Conservation (phyloP, 1,140 invertebrate genomes). For the Drosophila jambulina region DNA sequence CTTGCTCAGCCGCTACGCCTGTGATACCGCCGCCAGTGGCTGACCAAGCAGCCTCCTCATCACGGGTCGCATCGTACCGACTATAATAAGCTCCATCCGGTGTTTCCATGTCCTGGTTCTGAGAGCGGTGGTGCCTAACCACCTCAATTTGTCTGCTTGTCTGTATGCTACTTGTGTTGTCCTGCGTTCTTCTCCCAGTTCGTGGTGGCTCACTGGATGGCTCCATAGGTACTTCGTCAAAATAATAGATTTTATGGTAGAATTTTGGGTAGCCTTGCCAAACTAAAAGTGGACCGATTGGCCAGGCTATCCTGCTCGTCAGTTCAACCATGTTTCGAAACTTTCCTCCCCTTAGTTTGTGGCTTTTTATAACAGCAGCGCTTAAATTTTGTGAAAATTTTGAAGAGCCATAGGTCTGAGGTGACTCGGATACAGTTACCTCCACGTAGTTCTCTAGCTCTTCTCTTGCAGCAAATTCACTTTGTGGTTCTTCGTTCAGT, state of each 20-base stretch:
- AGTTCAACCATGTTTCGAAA: background rate
- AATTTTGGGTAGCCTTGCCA: background rate
- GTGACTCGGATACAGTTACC: background rate
- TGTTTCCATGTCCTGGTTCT: slow-evolving; percentile 11
- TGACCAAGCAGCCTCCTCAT: slow-evolving; percentile 6
- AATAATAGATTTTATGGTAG: background rate
- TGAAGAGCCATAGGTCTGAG: background rate
- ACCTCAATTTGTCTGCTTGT: slow-evolving; percentile 9
- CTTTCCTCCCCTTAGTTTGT: slow-evolving; percentile 2
- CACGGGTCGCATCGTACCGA: slow-evolving; percentile 3
- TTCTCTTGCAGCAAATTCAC: background rate
- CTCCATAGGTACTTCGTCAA: background rate
- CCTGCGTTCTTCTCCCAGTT: background rate
- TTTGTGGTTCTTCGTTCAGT: background rate
- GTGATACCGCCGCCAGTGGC: background rate
- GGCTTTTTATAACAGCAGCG: slow-evolving; percentile 8
- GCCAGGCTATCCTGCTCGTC: background rate
- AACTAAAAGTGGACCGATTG: background rate
- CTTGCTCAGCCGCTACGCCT: too few species aligned
- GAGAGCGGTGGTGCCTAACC: slow-evolving; percentile 22
- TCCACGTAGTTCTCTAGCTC: background rate
- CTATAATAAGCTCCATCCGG: slow-evolving; percentile 7
- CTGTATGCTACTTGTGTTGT: background rate
- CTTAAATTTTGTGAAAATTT: slow-evolving; percentile 15
- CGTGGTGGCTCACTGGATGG: background rate